Conservation (phyloP, 2,113 vertebrate genomes). For the Microtus oregoni region DNA sequence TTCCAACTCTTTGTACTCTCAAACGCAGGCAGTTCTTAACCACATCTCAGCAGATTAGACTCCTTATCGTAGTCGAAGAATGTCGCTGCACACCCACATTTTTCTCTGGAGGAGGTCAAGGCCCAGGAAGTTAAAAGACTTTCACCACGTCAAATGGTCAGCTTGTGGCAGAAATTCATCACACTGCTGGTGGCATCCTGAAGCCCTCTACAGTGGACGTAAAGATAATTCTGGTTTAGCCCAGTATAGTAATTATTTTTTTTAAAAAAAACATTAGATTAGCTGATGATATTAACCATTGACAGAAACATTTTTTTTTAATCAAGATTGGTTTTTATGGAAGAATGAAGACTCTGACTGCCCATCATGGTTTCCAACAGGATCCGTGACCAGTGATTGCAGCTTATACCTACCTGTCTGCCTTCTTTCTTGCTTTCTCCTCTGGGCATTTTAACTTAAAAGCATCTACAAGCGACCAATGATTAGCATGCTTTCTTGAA, state of each 20-base stretch:
- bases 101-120: conserved; percentile 49
- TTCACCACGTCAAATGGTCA: not conserved
- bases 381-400: not conserved
- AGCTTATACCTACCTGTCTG: not conserved
- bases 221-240: not conserved
- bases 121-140: not conserved
- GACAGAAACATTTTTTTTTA: not conserved
- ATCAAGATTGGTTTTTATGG: not conserved
- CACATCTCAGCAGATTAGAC: conserved; percentile 39
- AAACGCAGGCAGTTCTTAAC: conserved; percentile 16
- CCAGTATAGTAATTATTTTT: not conserved
- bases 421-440: not conserved
- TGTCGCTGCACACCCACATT: not conserved
- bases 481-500: conserved; percentile 11
- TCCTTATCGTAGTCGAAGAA: not conserved
- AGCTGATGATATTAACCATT: not conserved
- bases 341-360: not conserved
- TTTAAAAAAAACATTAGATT: not conserved
- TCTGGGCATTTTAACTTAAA: not conserved
- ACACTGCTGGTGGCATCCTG: not conserved
- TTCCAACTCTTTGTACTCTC: not conserved
- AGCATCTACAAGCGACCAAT: not conserved
- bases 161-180: not conserved
- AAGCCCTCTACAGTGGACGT: not conserved
- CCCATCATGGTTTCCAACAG: not conserved